phyloP scores from a whole-genome alignment of 1,140 invertebrate species.

The Sarcophaga peregrina region DNA sequence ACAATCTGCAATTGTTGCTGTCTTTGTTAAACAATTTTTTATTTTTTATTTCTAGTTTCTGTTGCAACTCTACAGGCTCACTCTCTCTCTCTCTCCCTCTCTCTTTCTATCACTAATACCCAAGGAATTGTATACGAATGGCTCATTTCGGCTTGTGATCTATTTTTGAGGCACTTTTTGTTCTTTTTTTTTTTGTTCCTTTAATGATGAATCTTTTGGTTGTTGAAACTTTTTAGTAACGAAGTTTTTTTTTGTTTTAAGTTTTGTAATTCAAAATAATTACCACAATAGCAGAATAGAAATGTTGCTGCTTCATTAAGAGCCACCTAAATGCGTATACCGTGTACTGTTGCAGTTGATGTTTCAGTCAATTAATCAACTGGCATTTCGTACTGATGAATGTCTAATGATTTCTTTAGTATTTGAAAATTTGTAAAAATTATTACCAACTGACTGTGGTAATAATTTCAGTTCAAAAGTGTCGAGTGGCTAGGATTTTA shows the following conservation, averaged over 20 bases:
- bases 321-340: not conserved
- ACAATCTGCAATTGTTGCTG: constrained; percentile 65
- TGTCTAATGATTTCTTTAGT: too few species aligned
- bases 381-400: not conserved
- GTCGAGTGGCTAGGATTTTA: too few species aligned
- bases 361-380: constrained; percentile 45
- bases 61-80: constrained; percentile 40
- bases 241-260: not conserved
- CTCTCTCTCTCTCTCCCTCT: not conserved
- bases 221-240: not conserved
- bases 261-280: not conserved
- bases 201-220: too few species aligned
- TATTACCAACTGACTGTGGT: too few species aligned
- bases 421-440: too few species aligned
- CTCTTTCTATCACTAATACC: not conserved
- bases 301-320: constrained; percentile 9
- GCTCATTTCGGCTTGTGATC: constrained; percentile 1
- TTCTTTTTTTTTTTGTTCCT: not conserved
- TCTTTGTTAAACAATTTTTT: constrained; percentile 65
- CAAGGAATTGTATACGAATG: not conserved
- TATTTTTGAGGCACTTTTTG: not conserved
- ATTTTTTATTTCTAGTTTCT: constrained; percentile 64
- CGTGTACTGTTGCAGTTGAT: not conserved
- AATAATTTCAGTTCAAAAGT: too few species aligned
- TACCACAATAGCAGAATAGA: not conserved